A percentile compares a stretch with the other conserved stretches of the same genome.
Conservation (phyloP, 2,797 vertebrate species). For the Pygocentrus nattereri region DNA sequence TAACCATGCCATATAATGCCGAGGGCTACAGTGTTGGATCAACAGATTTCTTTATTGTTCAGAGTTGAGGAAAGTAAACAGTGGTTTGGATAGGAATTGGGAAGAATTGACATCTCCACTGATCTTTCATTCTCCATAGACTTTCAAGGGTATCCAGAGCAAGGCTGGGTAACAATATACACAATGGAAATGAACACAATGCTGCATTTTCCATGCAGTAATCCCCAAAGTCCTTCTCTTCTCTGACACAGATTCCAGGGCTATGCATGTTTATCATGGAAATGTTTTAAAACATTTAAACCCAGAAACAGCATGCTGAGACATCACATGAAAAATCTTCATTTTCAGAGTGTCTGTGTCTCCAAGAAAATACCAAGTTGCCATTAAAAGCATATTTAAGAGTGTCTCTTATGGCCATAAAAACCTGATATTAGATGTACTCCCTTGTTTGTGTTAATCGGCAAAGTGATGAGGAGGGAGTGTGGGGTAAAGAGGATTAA, state of each 20-base stretch:
- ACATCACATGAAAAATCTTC: conserved; percentile 46
- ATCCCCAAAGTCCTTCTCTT: conserved; percentile 11
- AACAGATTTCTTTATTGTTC: conserved; percentile 31
- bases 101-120: conserved; percentile 46
- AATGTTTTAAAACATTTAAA: conserved; percentile 44
- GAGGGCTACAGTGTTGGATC: conserved; percentile 24
- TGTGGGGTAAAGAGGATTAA: conserved; percentile 54
- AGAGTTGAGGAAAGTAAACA: conserved; percentile 29
- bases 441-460: background rate
- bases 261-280: conserved; percentile 35
- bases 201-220: conserved; percentile 39
- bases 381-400: conserved; percentile 3
- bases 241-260: conserved; percentile 4
- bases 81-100: conserved; percentile 53
- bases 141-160: conserved; percentile 36
- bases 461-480: background rate
- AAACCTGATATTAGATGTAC: background rate
- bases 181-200: conserved; percentile 16
- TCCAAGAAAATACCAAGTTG: conserved; percentile 24
- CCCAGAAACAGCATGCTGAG: conserved; percentile 37
- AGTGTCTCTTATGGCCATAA: background rate
- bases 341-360: conserved; percentile 40
- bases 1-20: conserved; percentile 71
- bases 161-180: conserved; percentile 14
- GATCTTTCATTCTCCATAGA: conserved; percentile 49